These are phyloP conservation scores for Acrossocheilus wenchowensis DNA, from an alignment of 2,797 vertebrate species.

Conservation along the genomic window DNA sequence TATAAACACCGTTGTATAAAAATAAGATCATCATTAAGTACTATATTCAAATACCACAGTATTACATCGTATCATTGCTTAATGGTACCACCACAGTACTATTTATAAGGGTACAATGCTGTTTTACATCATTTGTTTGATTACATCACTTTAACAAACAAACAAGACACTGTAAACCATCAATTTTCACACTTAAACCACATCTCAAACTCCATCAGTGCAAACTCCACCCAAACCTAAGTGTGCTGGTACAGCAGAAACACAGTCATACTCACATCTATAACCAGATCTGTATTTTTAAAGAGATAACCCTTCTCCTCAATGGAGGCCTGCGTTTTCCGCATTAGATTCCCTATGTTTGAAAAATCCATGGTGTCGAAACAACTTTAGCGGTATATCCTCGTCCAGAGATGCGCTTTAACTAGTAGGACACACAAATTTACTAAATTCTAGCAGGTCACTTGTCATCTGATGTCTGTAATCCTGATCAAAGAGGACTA, in stretches of 20 bases:
- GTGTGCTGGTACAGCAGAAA: slow-evolving; percentile 11
- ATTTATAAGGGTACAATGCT: background rate
- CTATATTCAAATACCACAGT: background rate
- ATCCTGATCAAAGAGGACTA: slow-evolving; percentile 46
- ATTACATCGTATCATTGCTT: background rate
- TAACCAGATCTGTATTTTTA: slow-evolving; percentile 54
- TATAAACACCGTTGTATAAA: background rate
- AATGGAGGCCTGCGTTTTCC: slow-evolving; percentile 72
- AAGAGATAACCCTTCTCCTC: slow-evolving; percentile 65
- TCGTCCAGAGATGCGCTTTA: slow-evolving; percentile 16
- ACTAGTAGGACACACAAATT: background rate
- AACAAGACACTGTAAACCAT: background rate
- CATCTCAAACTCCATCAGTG: background rate
- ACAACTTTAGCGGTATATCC: background rate
- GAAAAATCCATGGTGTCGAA: slow-evolving; percentile 71
- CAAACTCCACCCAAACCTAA: slow-evolving; percentile 43
- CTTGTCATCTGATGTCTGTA: slow-evolving; percentile 33
- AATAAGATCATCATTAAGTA: background rate
- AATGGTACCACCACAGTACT: background rate
- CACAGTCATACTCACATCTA: slow-evolving; percentile 71
- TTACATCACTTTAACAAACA: background rate
- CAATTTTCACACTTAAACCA: slow-evolving; percentile 1
- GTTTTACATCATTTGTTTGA: background rate
- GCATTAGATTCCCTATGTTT: slow-evolving; percentile 69
- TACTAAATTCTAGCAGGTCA: background rate